Evolutionary conservation across 2,113 vertebrate species (phyloP).

Genomic region (Ochotona princeps): DNA sequence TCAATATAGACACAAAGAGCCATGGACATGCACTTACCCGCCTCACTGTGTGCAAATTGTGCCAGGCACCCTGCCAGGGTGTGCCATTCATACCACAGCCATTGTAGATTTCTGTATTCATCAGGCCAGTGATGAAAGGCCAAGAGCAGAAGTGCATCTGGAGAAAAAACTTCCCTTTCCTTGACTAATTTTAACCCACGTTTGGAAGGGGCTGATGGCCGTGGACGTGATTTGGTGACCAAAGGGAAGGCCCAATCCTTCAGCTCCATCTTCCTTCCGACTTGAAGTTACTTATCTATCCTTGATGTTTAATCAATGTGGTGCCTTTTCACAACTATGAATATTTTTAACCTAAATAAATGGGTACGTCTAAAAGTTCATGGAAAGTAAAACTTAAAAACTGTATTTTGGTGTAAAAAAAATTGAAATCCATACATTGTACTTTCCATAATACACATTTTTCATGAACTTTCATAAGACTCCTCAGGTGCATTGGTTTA

Average conservation of each 20-base stretch:
- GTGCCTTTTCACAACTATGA: not conserved
- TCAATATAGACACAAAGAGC: not conserved
- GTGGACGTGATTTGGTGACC: not conserved
- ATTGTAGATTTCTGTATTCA: not conserved
- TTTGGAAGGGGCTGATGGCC: not conserved
- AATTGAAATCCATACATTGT: no score
- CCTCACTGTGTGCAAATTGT: no score
- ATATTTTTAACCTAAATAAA: not conserved
- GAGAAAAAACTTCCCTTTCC: not conserved
- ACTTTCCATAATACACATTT: no score
- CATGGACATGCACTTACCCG: fast-evolving
- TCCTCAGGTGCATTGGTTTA: no score
- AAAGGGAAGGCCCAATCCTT: not conserved
- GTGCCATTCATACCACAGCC: fast-evolving
- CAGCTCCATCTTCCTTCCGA: not conserved
- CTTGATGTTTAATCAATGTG: not conserved
- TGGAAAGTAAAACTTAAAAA: no score
- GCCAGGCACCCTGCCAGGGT: fast-evolving
- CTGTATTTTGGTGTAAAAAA: no score
- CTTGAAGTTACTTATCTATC: not conserved
- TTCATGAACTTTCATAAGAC: no score
- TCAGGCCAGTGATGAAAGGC: not conserved
- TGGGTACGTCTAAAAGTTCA: no score
- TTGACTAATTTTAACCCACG: not conserved
- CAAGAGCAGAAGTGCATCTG: not conserved